These are phyloP conservation scores for Periophthalmus magnuspinnatus DNA, from an alignment of 2,797 vertebrate species.

Conservation along the genomic window DNA sequence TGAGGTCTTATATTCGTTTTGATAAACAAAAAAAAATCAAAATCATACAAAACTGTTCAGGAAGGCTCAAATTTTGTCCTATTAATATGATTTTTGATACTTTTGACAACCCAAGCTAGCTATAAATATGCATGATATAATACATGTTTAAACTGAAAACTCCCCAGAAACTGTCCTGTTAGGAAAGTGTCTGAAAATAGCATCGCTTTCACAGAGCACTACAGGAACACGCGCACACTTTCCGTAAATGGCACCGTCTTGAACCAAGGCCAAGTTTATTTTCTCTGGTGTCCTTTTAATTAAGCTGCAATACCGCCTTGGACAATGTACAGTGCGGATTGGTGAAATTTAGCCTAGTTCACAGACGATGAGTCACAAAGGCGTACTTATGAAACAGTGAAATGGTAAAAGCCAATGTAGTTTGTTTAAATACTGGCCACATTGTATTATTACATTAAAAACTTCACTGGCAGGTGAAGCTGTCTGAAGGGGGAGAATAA, in stretches of 20 bases:
- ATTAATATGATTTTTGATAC: too few species aligned
- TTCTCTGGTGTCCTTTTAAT: conserved; percentile 24
- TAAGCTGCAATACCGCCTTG: conserved; percentile 6
- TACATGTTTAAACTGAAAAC: neutral
- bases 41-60: too few species aligned
- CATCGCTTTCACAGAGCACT: neutral
- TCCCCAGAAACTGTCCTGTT: conserved; percentile 1
- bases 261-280: conserved; percentile 19
- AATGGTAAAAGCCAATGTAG: conserved; percentile 8
- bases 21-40: too few species aligned
- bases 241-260: conserved; percentile 5
- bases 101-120: too few species aligned
- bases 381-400: conserved; percentile 3
- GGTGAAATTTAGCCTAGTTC: conserved; percentile 4
- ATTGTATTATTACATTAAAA: conserved; percentile 1
- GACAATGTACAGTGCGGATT: conserved; percentile 2
- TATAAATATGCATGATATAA: too few species aligned
- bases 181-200: conserved; percentile 20
- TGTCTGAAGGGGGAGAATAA: neutral
- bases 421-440: neutral
- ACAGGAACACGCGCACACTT: neutral
- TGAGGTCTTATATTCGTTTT: too few species aligned
- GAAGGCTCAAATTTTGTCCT: too few species aligned
- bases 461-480: neutral
- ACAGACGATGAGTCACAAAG: conserved; percentile 19